These are phyloP conservation scores for Colletes latitarsis DNA, from an alignment of 1,140 invertebrate species.

Conservation along the genomic window DNA sequence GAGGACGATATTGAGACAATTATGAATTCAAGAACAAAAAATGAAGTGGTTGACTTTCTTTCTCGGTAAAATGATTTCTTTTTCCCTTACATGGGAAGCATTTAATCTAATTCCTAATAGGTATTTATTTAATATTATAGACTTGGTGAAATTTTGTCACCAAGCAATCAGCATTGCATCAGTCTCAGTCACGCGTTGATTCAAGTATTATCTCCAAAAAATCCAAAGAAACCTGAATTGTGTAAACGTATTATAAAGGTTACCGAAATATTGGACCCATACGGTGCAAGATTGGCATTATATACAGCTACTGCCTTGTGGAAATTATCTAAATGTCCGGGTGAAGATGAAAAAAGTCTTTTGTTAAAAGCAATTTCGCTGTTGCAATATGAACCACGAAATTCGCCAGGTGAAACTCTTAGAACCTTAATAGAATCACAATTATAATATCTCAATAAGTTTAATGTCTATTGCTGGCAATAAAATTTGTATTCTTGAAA, in stretches of 20 bases:
- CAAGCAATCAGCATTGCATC: conserved; percentile 91
- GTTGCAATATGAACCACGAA: conserved; percentile 80
- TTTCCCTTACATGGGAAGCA: neutral
- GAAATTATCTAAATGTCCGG: conserved; percentile 84
- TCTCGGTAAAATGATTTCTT: conserved; percentile 67
- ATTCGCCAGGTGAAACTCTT: conserved; percentile 82
- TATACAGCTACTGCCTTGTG: conserved; percentile 88
- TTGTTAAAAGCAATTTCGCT: conserved; percentile 78
- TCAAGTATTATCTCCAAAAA: conserved; percentile 84
- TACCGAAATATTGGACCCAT: conserved; percentile 86
- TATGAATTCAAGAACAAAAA: conserved; percentile 71
- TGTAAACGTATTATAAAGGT: conserved; percentile 86
- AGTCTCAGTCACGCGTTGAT: conserved; percentile 90
- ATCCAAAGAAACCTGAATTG: conserved; percentile 84
- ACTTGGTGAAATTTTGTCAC: conserved; percentile 86
- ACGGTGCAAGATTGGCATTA: conserved; percentile 85
- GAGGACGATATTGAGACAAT: conserved; percentile 88
- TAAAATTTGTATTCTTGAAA: neutral
- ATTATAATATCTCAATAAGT: neutral
- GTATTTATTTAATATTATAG: conserved; percentile 68
- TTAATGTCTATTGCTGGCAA: neutral
- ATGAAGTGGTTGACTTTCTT: conserved; percentile 69
- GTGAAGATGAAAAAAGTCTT: conserved; percentile 76
- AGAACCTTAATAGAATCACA: too few relatives aligned
- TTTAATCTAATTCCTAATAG: neutral